Conservation (phyloP, 2,113 vertebrate genomes). For the Podarcis raffonei region DNA sequence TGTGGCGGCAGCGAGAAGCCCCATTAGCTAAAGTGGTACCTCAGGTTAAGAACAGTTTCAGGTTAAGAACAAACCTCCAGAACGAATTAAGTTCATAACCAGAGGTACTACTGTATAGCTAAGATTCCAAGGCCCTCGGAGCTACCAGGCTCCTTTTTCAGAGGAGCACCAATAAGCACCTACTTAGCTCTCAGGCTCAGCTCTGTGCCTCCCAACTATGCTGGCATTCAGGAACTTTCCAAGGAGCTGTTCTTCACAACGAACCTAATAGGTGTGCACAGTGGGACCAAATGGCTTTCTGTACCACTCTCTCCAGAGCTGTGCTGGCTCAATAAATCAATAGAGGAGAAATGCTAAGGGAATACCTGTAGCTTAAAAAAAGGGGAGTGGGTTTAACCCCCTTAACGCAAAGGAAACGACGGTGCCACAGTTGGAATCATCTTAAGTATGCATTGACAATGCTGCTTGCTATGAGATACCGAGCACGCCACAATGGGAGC, state of each 20-base stretch:
- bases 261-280: fast-evolving
- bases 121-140: background rate
- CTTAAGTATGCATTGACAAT: slow-evolving; percentile 29
- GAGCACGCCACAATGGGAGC: slow-evolving; percentile 26
- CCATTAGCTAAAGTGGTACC: too few species aligned
- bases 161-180: background rate
- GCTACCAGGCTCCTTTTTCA: background rate
- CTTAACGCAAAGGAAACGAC: slow-evolving; percentile 16
- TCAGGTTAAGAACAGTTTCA: too few species aligned
- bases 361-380: slow-evolving; percentile 16
- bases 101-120: background rate
- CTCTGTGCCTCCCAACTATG: background rate
- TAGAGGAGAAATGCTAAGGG: background rate
- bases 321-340: background rate
- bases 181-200: background rate
- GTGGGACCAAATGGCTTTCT: background rate
- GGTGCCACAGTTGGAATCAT: slow-evolving; percentile 30
- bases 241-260: slow-evolving; percentile 2
- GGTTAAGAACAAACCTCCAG: too few species aligned
- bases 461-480: background rate
- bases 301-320: background rate
- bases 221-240: background rate
- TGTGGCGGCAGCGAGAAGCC: too few species aligned
- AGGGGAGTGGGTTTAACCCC: background rate
- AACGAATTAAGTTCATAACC: too few species aligned